Evolutionary conservation across 2,113 vertebrate genomes (phyloP).

Genomic region (Elgaria multicarinata): DNA sequence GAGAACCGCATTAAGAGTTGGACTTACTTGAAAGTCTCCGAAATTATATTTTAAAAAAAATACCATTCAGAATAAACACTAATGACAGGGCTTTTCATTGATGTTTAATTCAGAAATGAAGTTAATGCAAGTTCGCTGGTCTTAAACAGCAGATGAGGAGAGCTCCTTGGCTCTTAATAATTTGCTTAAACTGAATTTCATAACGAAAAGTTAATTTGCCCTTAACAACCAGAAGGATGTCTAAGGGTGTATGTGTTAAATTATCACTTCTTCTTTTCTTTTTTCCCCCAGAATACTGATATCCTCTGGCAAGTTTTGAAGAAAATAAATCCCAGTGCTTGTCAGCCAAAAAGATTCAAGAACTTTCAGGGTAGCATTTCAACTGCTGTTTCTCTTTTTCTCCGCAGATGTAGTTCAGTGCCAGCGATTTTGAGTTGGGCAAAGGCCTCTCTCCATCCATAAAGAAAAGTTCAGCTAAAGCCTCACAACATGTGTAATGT

Average conservation of each 20-base stretch:
- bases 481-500: too few species aligned
- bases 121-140: slow-evolving; percentile 58
- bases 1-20: slow-evolving; percentile 72
- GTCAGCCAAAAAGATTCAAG: neutral
- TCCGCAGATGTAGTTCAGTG: neutral
- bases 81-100: slow-evolving; percentile 81
- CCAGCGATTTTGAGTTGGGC: neutral
- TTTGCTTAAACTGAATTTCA: slow-evolving; percentile 80
- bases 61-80: slow-evolving; percentile 71
- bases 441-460: neutral
- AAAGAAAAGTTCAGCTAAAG: neutral
- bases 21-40: slow-evolving; percentile 67
- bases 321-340: neutral
- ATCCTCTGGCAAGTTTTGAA: slow-evolving; percentile 19
- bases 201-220: slow-evolving; percentile 77
- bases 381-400: neutral
- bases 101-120: slow-evolving; percentile 84
- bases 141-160: slow-evolving; percentile 57
- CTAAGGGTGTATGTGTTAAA: slow-evolving; percentile 11
- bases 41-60: slow-evolving; percentile 75
- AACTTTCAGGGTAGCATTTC: neutral
- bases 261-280: slow-evolving; percentile 2
- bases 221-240: slow-evolving; percentile 61
- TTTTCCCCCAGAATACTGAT: neutral
- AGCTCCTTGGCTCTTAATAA: slow-evolving; percentile 75